phyloP scores from a whole-genome alignment of 2,888 invertebrate species.

The Pyrgus malvae region DNA sequence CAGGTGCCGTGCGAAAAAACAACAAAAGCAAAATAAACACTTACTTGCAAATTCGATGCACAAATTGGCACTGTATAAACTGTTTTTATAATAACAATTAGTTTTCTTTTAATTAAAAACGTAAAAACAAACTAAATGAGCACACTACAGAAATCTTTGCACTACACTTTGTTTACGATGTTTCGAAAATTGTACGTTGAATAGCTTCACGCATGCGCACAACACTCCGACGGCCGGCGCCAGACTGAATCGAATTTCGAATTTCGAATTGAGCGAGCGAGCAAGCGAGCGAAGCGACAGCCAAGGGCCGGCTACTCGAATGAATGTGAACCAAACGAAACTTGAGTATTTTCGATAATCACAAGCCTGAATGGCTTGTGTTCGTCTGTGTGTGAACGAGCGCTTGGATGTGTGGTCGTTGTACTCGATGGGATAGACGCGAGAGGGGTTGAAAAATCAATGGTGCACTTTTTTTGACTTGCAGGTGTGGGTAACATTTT shows the following conservation, averaged over 20 bases:
- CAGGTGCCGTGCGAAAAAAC: constrained; percentile 56
- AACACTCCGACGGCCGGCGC: constrained; percentile 53
- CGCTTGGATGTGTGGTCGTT: neutral
- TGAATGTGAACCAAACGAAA: constrained; percentile 32
- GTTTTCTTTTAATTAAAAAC: neutral
- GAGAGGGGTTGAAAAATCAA: constrained; percentile 22
- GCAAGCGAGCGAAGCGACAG: constrained; percentile 9
- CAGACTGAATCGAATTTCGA: constrained; percentile 50
- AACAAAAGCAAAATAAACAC: constrained; percentile 56
- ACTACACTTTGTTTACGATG: constrained; percentile 73
- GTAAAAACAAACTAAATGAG: constrained; percentile 32
- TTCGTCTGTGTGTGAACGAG: neutral
- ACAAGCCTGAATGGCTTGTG: constrained; percentile 15
- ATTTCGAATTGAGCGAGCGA: constrained; percentile 31
- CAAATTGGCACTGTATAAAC: constrained; percentile 47
- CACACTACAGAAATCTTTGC: constrained; percentile 46
- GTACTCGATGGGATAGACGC: constrained; percentile 6
- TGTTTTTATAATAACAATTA: constrained; percentile 2
- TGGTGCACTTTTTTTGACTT: constrained; percentile 23
- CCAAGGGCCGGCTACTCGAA: constrained; percentile 24
- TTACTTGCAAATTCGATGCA: constrained; percentile 68
- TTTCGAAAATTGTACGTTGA: constrained; percentile 58
- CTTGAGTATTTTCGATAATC: constrained; percentile 17
- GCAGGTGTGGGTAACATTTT: constrained; percentile 12
- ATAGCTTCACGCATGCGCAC: constrained; percentile 62